A percentile compares a stretch with the other conserved stretches of the same genome.
phyloP scores from a whole-genome alignment of 2,797 vertebrate species.

The Hapalemur alaotrensis region DNA sequence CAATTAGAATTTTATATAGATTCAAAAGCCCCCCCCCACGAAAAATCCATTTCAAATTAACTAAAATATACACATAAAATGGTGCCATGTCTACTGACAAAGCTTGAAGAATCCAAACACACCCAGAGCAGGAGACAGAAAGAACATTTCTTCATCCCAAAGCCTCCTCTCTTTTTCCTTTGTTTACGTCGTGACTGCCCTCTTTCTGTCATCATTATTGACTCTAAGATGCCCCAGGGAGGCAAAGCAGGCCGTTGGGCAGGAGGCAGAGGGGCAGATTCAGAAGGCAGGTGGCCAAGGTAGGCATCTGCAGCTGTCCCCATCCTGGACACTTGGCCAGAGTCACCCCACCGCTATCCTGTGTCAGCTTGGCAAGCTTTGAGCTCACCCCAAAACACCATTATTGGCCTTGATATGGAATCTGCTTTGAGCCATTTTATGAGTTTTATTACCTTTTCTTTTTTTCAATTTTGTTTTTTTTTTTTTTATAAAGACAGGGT shows the following conservation, averaged over 20 bases:
- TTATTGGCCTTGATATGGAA: background rate
- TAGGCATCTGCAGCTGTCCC: background rate
- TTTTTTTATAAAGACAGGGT: background rate
- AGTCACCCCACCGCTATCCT: background rate
- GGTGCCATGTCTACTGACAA: accelerated
- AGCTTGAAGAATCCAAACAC: too few relatives aligned
- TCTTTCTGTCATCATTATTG: background rate
- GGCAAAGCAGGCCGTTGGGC: background rate
- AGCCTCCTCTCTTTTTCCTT: background rate
- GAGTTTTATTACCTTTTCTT: background rate
- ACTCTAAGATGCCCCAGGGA: background rate
- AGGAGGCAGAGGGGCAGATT: background rate
- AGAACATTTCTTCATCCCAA: background rate
- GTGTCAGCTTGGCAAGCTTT: background rate
- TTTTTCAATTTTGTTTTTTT: background rate
- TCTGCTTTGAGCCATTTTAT: background rate
- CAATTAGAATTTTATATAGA: background rate
- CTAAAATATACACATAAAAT: background rate
- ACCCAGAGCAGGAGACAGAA: background rate
- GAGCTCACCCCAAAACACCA: background rate
- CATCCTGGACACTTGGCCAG: background rate
- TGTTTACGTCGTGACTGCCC: background rate
- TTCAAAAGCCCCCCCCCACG: background rate
- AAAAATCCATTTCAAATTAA: background rate
- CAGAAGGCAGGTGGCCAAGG: too few relatives aligned